phyloP scores from a whole-genome alignment of 2,888 invertebrate genomes.

The Leucoma salicis region DNA sequence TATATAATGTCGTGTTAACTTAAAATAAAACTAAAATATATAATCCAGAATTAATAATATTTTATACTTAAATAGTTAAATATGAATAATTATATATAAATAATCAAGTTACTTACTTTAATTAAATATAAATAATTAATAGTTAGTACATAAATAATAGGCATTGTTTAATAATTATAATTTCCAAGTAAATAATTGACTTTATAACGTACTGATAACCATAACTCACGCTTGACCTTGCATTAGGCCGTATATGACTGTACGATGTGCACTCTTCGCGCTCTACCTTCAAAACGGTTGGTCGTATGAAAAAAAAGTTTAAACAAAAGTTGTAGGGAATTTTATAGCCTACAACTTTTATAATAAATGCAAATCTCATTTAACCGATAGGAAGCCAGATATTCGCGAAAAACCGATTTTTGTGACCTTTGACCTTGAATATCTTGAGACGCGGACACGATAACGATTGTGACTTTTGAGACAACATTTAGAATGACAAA shows the following conservation, averaged over 20 bases:
- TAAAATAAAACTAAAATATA: neutral
- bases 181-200: slow-evolving; percentile 16
- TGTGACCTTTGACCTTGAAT: neutral
- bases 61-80: slow-evolving; percentile 1
- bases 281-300: slow-evolving; percentile 12
- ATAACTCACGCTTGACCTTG: slow-evolving; percentile 31
- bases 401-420: neutral
- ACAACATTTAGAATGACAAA: slow-evolving; percentile 1
- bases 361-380: slow-evolving; percentile 11
- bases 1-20: slow-evolving; percentile 1
- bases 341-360: neutral
- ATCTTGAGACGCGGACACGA: neutral
- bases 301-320: slow-evolving; percentile 1
- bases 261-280: slow-evolving; percentile 10
- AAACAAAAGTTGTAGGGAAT: slow-evolving; percentile 1
- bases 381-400: slow-evolving; percentile 16
- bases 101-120: neutral
- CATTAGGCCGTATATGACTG: slow-evolving; percentile 30
- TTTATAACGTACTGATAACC: slow-evolving; percentile 27
- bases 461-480: slow-evolving; percentile 1
- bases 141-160: neutral
- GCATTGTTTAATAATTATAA: neutral
- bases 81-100: slow-evolving; percentile 1
- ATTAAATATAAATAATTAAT: slow-evolving; percentile 1
- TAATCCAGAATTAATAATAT: slow-evolving; percentile 1